Conservation (phyloP, 2,797 vertebrate species). For the Lacerta agilis region DNA sequence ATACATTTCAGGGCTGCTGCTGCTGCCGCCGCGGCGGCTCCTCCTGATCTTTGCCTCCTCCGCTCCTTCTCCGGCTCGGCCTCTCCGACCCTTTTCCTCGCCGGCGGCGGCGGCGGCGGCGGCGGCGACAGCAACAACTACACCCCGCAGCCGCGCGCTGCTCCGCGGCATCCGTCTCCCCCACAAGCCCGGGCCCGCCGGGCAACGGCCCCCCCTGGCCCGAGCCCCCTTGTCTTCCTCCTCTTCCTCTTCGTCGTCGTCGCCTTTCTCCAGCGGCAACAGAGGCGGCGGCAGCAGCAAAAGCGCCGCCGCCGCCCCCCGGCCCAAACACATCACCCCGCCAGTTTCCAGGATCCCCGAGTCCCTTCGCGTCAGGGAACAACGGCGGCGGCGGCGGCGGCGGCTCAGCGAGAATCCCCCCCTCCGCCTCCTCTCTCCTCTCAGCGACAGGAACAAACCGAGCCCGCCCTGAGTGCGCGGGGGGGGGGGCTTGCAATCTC, state of each 20-base stretch:
- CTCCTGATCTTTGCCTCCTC: constrained; percentile 45
- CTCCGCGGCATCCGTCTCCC: constrained; percentile 17
- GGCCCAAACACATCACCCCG: constrained; percentile 65
- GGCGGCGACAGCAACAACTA: background rate
- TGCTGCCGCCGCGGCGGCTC: constrained; percentile 63
- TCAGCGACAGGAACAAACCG: constrained; percentile 31
- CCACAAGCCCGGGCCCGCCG: constrained; percentile 31
- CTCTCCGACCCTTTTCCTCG: constrained; percentile 49
- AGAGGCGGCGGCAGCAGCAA: constrained; percentile 46
- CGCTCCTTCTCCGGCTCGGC: constrained; percentile 39
- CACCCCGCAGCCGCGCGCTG: constrained; percentile 33
- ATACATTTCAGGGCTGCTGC: constrained; percentile 75
- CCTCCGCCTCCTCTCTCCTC: background rate
- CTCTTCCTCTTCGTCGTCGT: constrained; percentile 53
- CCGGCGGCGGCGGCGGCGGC: constrained; percentile 11
- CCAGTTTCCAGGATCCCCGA: constrained; percentile 55
- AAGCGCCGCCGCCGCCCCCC: constrained; percentile 67
- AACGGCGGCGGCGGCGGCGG: background rate
- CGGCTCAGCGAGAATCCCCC: constrained; percentile 23
- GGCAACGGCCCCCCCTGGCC: constrained; percentile 60
- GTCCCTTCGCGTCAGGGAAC: constrained; percentile 3
- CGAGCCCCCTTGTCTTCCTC: constrained; percentile 58
- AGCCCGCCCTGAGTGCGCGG: background rate
- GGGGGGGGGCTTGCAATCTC: constrained; percentile 11
- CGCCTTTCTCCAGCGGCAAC: constrained; percentile 63